phyloP scores from a whole-genome alignment of 2,888 invertebrate species.

The Laothoe populi region DNA sequence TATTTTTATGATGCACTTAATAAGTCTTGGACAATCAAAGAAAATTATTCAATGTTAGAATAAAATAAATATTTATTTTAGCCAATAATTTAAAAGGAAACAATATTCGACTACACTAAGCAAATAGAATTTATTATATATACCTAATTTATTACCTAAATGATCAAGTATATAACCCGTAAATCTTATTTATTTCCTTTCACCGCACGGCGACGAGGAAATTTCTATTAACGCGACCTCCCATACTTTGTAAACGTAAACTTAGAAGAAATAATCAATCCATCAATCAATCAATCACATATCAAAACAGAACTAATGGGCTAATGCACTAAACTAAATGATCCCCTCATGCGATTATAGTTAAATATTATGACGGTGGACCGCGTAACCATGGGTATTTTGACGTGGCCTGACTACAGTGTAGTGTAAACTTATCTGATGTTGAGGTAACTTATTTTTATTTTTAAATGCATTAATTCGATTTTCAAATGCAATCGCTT shows the following conservation, averaged over 20 bases:
- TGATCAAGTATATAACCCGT: too few species aligned
- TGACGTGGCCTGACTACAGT: conserved; percentile 24
- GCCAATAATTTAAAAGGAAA: too few species aligned
- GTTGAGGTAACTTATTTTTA: conserved; percentile 16
- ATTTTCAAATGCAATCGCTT: not conserved
- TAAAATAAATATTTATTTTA: too few species aligned
- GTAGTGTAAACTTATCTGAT: conserved; percentile 20
- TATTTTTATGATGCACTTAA: too few species aligned
- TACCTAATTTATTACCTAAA: too few species aligned
- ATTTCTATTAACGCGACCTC: conserved; percentile 31
- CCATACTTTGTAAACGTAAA: conserved; percentile 30
- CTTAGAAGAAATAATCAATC: conserved; percentile 35
- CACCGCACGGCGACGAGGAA: not conserved
- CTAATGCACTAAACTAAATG: conserved; percentile 35
- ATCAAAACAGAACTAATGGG: conserved; percentile 34
- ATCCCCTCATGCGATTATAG: conserved; percentile 26
- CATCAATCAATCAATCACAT: conserved; percentile 37
- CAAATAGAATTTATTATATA: too few species aligned
- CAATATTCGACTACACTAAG: too few species aligned
- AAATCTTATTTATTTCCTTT: not conserved
- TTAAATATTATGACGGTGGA: conserved; percentile 38
- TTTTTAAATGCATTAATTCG: conserved; percentile 7
- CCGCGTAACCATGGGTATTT: conserved; percentile 34
- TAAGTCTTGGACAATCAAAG: too few species aligned
- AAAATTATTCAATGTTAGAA: too few species aligned